These are phyloP conservation scores for Corythornis cristatus DNA, from an alignment of 2,113 vertebrate genomes.

Conservation along the genomic window DNA sequence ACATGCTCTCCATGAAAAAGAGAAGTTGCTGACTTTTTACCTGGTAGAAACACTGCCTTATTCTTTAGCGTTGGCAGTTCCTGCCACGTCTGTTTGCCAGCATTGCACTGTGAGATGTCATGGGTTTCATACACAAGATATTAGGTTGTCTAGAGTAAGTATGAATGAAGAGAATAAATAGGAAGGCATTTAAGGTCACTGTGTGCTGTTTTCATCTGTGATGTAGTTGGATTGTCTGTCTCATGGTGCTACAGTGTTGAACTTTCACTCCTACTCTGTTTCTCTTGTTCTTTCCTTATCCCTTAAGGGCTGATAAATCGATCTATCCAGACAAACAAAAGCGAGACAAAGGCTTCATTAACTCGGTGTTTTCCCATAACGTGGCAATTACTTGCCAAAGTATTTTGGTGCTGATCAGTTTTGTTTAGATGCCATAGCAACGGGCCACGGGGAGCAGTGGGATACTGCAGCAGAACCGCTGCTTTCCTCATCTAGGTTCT, in stretches of 20 bases:
- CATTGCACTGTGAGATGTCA: background rate
- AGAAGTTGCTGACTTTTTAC: background rate
- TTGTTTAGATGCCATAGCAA: constrained; percentile 47
- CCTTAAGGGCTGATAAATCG: constrained; percentile 1
- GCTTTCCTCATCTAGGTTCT: background rate
- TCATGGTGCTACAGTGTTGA: background rate
- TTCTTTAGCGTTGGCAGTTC: background rate
- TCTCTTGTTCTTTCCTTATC: background rate
- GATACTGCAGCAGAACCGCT: background rate
- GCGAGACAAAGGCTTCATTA: background rate
- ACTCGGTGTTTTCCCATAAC: background rate
- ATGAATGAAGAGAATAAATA: background rate
- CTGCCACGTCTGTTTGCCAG: background rate
- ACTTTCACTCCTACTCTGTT: background rate
- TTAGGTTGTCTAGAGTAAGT: background rate
- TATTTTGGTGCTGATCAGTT: background rate
- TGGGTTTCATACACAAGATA: background rate
- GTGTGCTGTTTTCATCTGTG: background rate
- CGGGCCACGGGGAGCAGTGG: background rate
- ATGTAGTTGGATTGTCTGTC: background rate
- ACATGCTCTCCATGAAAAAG: background rate
- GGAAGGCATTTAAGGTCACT: background rate
- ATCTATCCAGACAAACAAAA: background rate
- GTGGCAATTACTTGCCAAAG: background rate
- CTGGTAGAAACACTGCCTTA: background rate